These are phyloP conservation scores for Heliconius hortense DNA, from an alignment of 2,888 invertebrate genomes.

Conservation along the genomic window DNA sequence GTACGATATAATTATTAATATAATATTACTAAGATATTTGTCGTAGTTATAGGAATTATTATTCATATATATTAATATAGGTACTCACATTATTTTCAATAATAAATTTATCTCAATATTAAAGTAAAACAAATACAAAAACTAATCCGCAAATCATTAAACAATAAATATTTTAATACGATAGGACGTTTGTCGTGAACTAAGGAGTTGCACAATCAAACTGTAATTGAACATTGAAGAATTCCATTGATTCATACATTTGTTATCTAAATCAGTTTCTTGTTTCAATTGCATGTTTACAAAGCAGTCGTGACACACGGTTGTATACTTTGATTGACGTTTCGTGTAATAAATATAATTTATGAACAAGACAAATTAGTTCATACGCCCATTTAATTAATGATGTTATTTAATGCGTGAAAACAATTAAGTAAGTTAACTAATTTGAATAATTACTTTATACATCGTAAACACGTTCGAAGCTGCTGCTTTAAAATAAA, in stretches of 20 bases:
- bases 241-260: slow-evolving; percentile 38
- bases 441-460: neutral
- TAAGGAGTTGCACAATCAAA: neutral
- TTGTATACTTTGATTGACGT: slow-evolving; percentile 32
- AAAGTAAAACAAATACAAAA: neutral
- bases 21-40: neutral
- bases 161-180: neutral
- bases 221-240: slow-evolving; percentile 18
- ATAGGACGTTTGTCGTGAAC: neutral
- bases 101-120: neutral
- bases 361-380: slow-evolving; percentile 28
- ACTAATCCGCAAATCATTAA: neutral
- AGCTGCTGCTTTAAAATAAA: neutral
- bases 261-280: slow-evolving; percentile 40
- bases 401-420: slow-evolving; percentile 1
- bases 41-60: neutral
- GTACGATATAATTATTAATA: too few species aligned
- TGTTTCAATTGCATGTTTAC: slow-evolving; percentile 41
- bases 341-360: slow-evolving; percentile 29
- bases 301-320: slow-evolving; percentile 36
- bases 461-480: neutral
- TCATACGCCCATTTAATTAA: slow-evolving; percentile 27
- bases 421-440: slow-evolving; percentile 18
- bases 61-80: neutral
- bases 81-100: neutral